Base-by-base conservation (phyloP, 2,888 invertebrate genomes). In the Xylota sylvarum region DNA sequence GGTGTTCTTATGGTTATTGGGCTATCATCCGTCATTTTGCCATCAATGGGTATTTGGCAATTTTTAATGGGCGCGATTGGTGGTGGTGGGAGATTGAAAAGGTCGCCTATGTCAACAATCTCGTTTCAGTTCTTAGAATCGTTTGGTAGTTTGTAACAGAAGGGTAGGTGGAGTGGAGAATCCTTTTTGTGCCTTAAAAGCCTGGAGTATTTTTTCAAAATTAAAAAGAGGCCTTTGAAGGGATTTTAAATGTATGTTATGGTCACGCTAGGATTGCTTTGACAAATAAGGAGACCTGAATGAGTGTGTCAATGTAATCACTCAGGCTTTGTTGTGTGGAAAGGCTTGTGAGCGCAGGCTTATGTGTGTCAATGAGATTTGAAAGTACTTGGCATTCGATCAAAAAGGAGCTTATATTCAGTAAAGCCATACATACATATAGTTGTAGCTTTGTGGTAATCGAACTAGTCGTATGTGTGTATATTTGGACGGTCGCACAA, bases 1-100 rank as follows among this genome's bases (percentile, higher is more conserved):
- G 48, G 37, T 40, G 32, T 58, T 43, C 58, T 70, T 81, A 80
- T 70, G 69, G 64, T 85, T 81, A 81, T 81, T 72, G 65, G 76
- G 67, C 73, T 67, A 85, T 81, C 70, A 81, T 85, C 81, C 76
- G 85, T 85, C 85, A 81, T 85, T 81, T 72, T 48, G 76, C 81
- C 76, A 72, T 76, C 70, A 76, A 77, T 72, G 72, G 35, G 72
- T 52, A 58, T 72, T 77, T 70, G 27, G 60, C 27, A 77, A 70
- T 64, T 82, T 82, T 58, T 82, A 74, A 74, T 82, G 64, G 64
- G 10, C 32, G 27, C 30, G 14, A 35, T 12, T 37, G 12, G 4
- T 4, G 12, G 4, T 4, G 9, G 35, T n/a, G 9, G 17, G n/a
- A 10, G 14, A 32, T 9, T 4, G 4, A 23, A 10, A 67, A 50